A percentile compares a stretch with the other conserved stretches of the same genome.
Evolutionary conservation across 2,888 invertebrate species (phyloP).

Genomic region (Plemyria rubiginata): DNA sequence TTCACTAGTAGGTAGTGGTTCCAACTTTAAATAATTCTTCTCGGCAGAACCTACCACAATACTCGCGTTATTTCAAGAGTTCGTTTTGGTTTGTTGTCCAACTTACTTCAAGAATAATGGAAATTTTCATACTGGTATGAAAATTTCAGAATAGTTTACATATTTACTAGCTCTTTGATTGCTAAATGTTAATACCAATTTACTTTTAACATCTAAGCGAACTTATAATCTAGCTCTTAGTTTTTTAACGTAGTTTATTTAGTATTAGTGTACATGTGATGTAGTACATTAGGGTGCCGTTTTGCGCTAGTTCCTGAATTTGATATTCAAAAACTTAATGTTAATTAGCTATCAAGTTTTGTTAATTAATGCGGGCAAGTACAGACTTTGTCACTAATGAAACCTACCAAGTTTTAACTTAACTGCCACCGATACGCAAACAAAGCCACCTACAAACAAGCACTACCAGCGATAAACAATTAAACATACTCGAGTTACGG

Average conservation of each 20-base stretch:
- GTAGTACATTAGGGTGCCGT: too few species aligned
- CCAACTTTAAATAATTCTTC: constrained; percentile 65
- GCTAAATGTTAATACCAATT: too few species aligned
- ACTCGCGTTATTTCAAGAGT: constrained; percentile 59
- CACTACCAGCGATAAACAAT: constrained; percentile 53
- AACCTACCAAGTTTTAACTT: neutral
- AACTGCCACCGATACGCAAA: constrained; percentile 47
- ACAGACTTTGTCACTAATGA: too few species aligned
- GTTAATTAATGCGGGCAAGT: too few species aligned
- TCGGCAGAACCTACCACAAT: constrained; percentile 48
- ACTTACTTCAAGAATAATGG: constrained; percentile 49
- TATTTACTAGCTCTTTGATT: too few species aligned
- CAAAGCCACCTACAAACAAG: constrained; percentile 46
- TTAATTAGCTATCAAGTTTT: too few species aligned
- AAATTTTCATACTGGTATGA: constrained; percentile 38
- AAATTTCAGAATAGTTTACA: constrained; percentile 14
- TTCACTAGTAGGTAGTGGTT: constrained; percentile 58
- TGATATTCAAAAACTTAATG: too few species aligned
- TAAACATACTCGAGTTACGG: constrained; percentile 64
- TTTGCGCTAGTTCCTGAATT: too few species aligned
- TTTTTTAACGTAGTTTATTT: too few species aligned
- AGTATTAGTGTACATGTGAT: too few species aligned
- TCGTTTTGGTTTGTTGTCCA: constrained; percentile 53
- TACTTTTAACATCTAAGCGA: too few species aligned
- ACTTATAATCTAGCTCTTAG: too few species aligned